Conservation (phyloP, 2,888 invertebrate genomes). For the Drosophila maculinotata region DNA sequence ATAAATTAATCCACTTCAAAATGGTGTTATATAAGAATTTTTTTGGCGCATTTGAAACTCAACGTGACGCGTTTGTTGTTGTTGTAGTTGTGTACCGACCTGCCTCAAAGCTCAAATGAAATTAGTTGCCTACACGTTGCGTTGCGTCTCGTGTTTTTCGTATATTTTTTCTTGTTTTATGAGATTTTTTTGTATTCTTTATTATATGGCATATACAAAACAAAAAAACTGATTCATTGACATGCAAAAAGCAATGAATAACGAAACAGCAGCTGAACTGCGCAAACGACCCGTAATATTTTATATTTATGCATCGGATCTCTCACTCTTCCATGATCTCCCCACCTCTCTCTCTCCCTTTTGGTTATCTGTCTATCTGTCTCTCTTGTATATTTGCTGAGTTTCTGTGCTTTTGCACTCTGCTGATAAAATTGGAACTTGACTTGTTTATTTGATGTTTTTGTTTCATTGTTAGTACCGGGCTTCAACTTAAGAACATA, state of each 20-base stretch:
- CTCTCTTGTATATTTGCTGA: neutral
- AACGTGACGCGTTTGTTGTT: conserved; percentile 24
- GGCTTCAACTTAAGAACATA: conserved; percentile 9
- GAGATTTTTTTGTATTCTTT: conserved; percentile 20
- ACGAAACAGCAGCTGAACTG: conserved; percentile 42
- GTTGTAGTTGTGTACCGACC: conserved; percentile 53
- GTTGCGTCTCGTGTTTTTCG: conserved; percentile 30
- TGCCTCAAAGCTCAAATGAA: conserved; percentile 61
- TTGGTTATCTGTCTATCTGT: neutral
- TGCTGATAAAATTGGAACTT: conserved; percentile 4
- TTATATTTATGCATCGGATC: conserved; percentile 20
- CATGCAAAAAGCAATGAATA: conserved; percentile 56
- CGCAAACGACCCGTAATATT: conserved; percentile 37
- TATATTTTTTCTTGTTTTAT: no score
- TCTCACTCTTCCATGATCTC: neutral
- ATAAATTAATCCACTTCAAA: conserved; percentile 58
- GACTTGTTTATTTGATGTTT: conserved; percentile 23
- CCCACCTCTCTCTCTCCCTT: neutral
- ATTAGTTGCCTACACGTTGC: conserved; percentile 42
- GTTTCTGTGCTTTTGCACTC: neutral
- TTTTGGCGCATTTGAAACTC: conserved; percentile 26
- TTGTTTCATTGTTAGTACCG: conserved; percentile 9
- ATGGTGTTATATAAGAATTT: conserved; percentile 55
- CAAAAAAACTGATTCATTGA: conserved; percentile 65
- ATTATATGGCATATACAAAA: conserved; percentile 33